These are phyloP conservation scores for Limenitis camilla DNA, from an alignment of 2,888 invertebrate species.

Conservation along the genomic window DNA sequence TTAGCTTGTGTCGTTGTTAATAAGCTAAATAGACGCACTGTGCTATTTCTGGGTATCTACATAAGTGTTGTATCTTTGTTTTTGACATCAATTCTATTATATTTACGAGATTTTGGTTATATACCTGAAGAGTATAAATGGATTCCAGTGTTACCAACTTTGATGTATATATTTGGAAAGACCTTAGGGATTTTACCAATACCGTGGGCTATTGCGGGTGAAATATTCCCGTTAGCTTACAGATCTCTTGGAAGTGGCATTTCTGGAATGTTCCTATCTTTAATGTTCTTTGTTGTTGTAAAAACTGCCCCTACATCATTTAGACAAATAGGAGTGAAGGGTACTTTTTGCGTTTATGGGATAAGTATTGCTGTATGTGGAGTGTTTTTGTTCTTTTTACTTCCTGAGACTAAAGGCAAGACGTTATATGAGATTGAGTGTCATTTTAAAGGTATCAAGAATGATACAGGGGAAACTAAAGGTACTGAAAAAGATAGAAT, in stretches of 20 bases:
- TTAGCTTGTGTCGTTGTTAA: slow-evolving; percentile 77
- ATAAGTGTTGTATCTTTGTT: slow-evolving; percentile 75
- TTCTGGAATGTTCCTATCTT: slow-evolving; percentile 76
- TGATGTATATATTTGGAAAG: slow-evolving; percentile 74
- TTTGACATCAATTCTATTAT: slow-evolving; percentile 58
- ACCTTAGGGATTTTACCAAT: slow-evolving; percentile 77
- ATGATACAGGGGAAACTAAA: slow-evolving; percentile 15
- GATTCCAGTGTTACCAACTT: slow-evolving; percentile 64
- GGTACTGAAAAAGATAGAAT: slow-evolving; percentile 48
- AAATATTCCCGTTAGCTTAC: slow-evolving; percentile 77
- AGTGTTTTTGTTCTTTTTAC: slow-evolving; percentile 70
- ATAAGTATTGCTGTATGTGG: slow-evolving; percentile 71
- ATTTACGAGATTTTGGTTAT: slow-evolving; percentile 48
- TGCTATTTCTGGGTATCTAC: slow-evolving; percentile 75
- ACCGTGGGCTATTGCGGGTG: slow-evolving; percentile 83
- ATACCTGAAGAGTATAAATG: slow-evolving; percentile 52
- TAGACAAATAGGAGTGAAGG: slow-evolving; percentile 65
- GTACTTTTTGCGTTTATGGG: slow-evolving; percentile 77
- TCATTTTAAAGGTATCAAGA: slow-evolving; percentile 51
- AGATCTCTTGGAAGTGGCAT: slow-evolving; percentile 79
- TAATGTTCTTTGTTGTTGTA: slow-evolving; percentile 78
- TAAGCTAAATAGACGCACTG: slow-evolving; percentile 73
- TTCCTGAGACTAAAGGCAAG: slow-evolving; percentile 81
- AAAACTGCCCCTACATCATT: slow-evolving; percentile 78
- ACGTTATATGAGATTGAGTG: slow-evolving; percentile 80